phyloP scores from a whole-genome alignment of 64 coral and sea anemone species.

The Montipora foliosa region DNA sequence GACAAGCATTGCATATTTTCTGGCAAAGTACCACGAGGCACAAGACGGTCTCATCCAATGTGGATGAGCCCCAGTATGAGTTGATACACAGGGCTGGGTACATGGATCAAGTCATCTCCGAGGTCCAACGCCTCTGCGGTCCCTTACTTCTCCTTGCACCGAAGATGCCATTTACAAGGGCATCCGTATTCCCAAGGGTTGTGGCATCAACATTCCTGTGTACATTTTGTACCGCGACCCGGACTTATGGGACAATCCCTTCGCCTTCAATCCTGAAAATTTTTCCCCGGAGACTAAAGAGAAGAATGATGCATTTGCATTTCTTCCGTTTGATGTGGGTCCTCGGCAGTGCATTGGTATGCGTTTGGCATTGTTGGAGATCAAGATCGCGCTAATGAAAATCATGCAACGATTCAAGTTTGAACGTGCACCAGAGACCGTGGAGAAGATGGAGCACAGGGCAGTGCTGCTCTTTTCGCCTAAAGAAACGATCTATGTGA shows the following conservation, averaged over 20 bases:
- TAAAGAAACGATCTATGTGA: slow-evolving; percentile 60
- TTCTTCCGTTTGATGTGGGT: slow-evolving; percentile 76
- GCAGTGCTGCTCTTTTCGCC: slow-evolving; percentile 68
- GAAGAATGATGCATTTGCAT: slow-evolving; percentile 77
- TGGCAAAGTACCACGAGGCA: slow-evolving; percentile 65
- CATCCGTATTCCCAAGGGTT: slow-evolving; percentile 65
- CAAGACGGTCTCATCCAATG: slow-evolving; percentile 75
- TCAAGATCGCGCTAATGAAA: slow-evolving; percentile 48
- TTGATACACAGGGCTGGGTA: slow-evolving; percentile 52
- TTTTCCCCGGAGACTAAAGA: slow-evolving; percentile 67
- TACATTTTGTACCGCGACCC: slow-evolving; percentile 84
- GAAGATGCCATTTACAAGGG: slow-evolving; percentile 56
- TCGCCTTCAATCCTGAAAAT: slow-evolving; percentile 79
- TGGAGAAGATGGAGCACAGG: slow-evolving; percentile 38
- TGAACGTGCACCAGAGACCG: slow-evolving; percentile 62
- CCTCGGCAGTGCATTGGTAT: slow-evolving; percentile 86
- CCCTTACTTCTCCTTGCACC: slow-evolving; percentile 60
- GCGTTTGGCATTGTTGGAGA: slow-evolving; percentile 77
- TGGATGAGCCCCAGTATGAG: slow-evolving; percentile 60
- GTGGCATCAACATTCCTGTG: slow-evolving; percentile 66
- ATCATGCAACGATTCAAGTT: slow-evolving; percentile 78
- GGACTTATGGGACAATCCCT: slow-evolving; percentile 72
- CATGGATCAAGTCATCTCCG: slow-evolving; percentile 78
- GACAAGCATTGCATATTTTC: slow-evolving; percentile 55
- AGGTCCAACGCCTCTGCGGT: slow-evolving; percentile 59